Base-by-base conservation (phyloP, 2,888 invertebrate genomes). In the Spodoptera picta region DNA sequence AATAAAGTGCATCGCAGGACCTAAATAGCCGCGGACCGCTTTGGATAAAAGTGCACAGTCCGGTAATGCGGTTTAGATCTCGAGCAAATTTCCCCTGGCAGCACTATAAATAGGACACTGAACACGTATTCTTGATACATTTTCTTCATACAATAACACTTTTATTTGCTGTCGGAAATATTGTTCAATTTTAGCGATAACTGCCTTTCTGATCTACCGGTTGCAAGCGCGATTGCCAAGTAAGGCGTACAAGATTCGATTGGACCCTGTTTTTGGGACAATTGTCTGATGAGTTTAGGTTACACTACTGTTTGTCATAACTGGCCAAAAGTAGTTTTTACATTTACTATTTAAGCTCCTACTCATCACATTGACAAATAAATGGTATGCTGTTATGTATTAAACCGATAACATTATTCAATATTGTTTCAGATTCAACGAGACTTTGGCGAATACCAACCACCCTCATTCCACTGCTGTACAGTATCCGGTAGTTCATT, bases 401-500 rank as follows among this genome's bases (percentile, higher is more conserved):
- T 27, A 27, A 36, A n/a, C 10, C 1, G 54, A 49, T 72, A 70
- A 66, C 19, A 9, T 10, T 52, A 10, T 55, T 48, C 5, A 55
- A 50, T 70, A 52, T 90, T 90, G 87, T 93, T 94, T 75, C 94
- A 93, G 93, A 86, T 85, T 80, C 81, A 66, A 77, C 80, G 75
- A 82, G 81, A 74, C 57, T 84, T 63, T 89, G 90, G 86, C 84
- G 89, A 81, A 85, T 90, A 87, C 77, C 83, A 67, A 76, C 81
- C 60, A 73, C 85, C 48, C 80, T 91, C 63, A 76, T 87, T 65
- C 83, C 87, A 77, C 79, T 93, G 70, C 81, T 92, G 55, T 89
- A 89, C 76, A 87, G 80, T 63, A 85, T 89, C 75, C 93, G 94
- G 91, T 94, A 94, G 93, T 92, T 90, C 75, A 65, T 76, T 84